Conservation (phyloP, 1,140 invertebrate genomes). For the Lepidurus couesii region DNA sequence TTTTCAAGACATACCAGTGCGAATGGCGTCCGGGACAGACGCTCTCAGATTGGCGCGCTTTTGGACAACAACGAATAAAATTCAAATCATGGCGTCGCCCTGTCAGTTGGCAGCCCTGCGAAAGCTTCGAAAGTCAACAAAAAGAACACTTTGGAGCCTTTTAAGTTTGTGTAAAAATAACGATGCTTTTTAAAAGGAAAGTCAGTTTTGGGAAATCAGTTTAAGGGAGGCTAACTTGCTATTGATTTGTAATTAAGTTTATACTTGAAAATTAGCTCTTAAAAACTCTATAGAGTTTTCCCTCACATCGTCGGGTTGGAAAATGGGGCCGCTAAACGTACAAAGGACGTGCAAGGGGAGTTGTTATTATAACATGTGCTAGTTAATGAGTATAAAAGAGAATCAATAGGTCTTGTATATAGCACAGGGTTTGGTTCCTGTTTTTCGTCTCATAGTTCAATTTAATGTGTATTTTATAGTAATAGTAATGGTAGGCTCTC, state of each 20-base stretch:
- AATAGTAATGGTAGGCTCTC: neutral
- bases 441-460: neutral
- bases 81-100: too few species aligned
- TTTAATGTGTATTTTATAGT: constrained; percentile 20
- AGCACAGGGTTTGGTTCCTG: neutral
- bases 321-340: neutral
- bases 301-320: neutral
- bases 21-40: too few species aligned
- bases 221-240: too few species aligned
- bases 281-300: neutral
- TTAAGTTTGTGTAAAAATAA: too few species aligned
- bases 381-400: neutral
- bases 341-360: neutral
- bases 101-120: too few species aligned
- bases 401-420: constrained; percentile 12
- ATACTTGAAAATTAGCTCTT: neutral
- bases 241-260: neutral
- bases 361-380: neutral
- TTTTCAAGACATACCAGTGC: too few species aligned
- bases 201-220: too few species aligned
- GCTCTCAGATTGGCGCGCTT: too few species aligned
- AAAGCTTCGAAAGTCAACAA: too few species aligned
- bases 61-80: too few species aligned
- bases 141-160: too few species aligned
- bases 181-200: too few species aligned